phyloP scores from a whole-genome alignment of 2,888 invertebrate species.

The Ctenicera cuprea region DNA sequence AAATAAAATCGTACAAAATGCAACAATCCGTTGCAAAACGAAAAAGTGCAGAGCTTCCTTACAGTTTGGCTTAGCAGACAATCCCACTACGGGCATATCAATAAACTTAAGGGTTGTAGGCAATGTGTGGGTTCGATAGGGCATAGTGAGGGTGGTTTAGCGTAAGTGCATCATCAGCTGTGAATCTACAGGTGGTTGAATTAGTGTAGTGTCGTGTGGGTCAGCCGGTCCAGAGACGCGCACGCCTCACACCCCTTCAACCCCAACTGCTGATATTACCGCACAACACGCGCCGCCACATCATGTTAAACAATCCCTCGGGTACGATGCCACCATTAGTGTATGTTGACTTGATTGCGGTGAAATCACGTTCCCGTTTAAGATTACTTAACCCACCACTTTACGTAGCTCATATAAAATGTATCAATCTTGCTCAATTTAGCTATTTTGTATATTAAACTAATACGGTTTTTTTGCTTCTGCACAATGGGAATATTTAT shows the following conservation, averaged over 20 bases:
- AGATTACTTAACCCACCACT: slow-evolving; percentile 25
- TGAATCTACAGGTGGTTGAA: slow-evolving; percentile 64
- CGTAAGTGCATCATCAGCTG: slow-evolving; percentile 55
- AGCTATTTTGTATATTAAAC: too few species aligned
- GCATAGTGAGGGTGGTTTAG: slow-evolving; percentile 51
- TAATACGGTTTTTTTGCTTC: too few species aligned
- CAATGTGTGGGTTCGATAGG: slow-evolving; percentile 44
- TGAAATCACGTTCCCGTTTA: slow-evolving; percentile 35
- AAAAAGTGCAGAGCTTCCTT: neutral
- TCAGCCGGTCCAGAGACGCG: slow-evolving; percentile 55
- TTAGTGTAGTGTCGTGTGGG: slow-evolving; percentile 64
- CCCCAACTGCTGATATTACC: slow-evolving; percentile 49
- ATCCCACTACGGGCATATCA: slow-evolving; percentile 40
- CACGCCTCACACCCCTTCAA: slow-evolving; percentile 49
- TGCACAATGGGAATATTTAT: too few species aligned
- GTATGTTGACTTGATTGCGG: slow-evolving; percentile 51
- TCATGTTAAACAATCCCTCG: slow-evolving; percentile 55
- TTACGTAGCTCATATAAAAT: neutral
- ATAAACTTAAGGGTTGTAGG: slow-evolving; percentile 48
- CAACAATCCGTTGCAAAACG: neutral
- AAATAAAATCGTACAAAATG: neutral
- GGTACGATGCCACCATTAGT: slow-evolving; percentile 52
- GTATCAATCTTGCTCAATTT: neutral
- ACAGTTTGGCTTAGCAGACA: slow-evolving; percentile 24
- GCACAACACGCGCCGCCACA: slow-evolving; percentile 53